A percentile compares a stretch with the other conserved stretches of the same genome.
Evolutionary conservation across 2,113 vertebrate species (phyloP).

Genomic region (Mastomys natalensis): DNA sequence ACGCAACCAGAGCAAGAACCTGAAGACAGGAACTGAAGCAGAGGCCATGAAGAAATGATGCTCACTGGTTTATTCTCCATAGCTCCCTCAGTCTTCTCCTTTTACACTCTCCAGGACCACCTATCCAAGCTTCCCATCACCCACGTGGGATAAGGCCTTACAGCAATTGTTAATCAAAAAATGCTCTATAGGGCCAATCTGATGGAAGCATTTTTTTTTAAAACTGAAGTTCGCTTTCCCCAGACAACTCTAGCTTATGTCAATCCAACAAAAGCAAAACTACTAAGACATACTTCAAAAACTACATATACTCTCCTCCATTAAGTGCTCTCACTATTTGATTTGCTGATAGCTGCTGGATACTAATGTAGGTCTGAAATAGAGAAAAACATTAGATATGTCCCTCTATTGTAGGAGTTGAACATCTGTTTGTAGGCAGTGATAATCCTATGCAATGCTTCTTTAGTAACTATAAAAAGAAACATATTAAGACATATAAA

Average conservation of each 20-base stretch:
- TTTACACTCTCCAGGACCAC: neutral
- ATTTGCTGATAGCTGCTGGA: neutral
- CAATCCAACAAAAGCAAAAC: neutral
- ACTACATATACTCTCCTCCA: neutral
- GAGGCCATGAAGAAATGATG: neutral
- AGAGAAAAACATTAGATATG: neutral
- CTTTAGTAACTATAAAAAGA: constrained; percentile 24
- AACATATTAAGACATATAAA: neutral
- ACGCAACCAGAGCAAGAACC: neutral
- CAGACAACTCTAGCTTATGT: neutral
- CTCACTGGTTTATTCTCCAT: neutral
- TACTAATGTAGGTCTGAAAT: neutral
- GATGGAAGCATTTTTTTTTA: neutral
- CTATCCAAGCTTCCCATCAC: neutral
- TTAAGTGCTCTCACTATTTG: constrained; percentile 22
- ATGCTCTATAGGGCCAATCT: neutral
- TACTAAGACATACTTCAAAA: neutral
- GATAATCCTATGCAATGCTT: neutral
- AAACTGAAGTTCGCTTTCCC: neutral
- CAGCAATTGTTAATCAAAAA: neutral
- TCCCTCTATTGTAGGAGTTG: neutral
- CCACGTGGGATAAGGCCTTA: neutral
- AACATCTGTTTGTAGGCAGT: neutral
- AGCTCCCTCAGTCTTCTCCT: neutral
- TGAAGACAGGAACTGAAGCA: neutral